phyloP scores from a whole-genome alignment of 2,888 invertebrate species.

The Tetragonisca angustula region DNA sequence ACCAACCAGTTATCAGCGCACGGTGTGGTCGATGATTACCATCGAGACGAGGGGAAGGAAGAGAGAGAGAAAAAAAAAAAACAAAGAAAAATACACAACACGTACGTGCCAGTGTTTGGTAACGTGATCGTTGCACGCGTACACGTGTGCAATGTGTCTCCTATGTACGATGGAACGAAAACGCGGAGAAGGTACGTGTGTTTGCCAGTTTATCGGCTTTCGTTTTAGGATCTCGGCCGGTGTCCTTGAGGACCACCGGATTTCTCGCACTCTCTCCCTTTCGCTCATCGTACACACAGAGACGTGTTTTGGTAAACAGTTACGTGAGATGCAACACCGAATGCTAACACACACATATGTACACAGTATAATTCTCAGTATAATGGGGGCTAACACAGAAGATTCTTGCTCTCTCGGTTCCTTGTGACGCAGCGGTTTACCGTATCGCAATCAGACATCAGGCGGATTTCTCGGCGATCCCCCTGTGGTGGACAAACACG shows the following conservation, averaged over 20 bases:
- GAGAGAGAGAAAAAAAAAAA: too few species aligned
- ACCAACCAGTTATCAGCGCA: neutral
- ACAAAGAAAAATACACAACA: neutral
- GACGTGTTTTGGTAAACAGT: conserved; percentile 10
- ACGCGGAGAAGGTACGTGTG: neutral
- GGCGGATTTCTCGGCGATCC: conserved; percentile 73
- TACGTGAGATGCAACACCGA: conserved; percentile 74
- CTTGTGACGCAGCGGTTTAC: conserved; percentile 66
- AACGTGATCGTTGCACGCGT: conserved; percentile 24
- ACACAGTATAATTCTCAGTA: conserved; percentile 41
- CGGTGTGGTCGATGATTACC: neutral
- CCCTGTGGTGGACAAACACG: conserved; percentile 66
- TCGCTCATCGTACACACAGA: neutral
- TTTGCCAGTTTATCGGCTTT: too few species aligned
- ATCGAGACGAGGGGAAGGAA: neutral
- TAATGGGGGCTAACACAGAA: conserved; percentile 65
- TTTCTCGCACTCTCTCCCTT: neutral
- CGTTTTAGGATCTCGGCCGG: too few species aligned
- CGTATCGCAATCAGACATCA: conserved; percentile 75
- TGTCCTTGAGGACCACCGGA: too few species aligned
- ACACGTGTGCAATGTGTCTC: conserved; percentile 3
- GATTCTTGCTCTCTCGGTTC: conserved; percentile 58
- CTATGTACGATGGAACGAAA: neutral
- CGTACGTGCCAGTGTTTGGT: conserved; percentile 9
- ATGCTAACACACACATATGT: conserved; percentile 66